Evolutionary conservation across 2,113 vertebrate species (phyloP), one percentile per base, ranked within the genome.

Genomic region (Scomber scombrus): DNA sequence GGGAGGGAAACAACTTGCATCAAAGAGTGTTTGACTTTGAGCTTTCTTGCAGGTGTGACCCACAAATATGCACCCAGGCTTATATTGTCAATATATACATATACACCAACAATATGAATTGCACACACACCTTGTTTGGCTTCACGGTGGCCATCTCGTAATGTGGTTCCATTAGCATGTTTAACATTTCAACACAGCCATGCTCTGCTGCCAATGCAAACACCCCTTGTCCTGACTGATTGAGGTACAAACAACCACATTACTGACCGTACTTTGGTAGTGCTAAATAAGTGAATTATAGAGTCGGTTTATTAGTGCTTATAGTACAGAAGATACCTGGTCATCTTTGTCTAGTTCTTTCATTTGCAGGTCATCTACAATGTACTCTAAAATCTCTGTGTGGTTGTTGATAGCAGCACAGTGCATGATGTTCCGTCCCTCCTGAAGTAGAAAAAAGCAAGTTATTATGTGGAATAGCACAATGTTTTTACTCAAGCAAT

Each of bases 381-480:
- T 95, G 92, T 97, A 97, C 43, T 95, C 92, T n/a, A 96, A 40
- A 7, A 98, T 95, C 52, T 87, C 93, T 40, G 95, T 88, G 18
- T 93, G 95, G 92, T 97, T 96, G 85, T 96, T 97, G 89, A 96
- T 94, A 69, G 97, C 96, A 62, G 96, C 96, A 12, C 97, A 98
- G 82, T 99, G 97, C 71, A 98, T 84, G 50, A 95, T 95, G 11
- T 96, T 97, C 93, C 95, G 93, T 84, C 96, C 96, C 47, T 97
- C 95, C 97, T 98, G 65, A 86, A 64, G 86, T 67, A 81, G 64
- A 23, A 66, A 76, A 63, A 45, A 29, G 2, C 16, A 26, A 60
- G 18, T 60, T 47, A 23, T 14, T 12, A 61, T 31, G 40, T 58
- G 11, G 12, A 29, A 51, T 19, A 5, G 34, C 18, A 45, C 31